Percentiles rank a stretch among this genome's conserved stretches.
Conservation (phyloP, 2,113 vertebrate species). For the Oreochromis niloticus region DNA sequence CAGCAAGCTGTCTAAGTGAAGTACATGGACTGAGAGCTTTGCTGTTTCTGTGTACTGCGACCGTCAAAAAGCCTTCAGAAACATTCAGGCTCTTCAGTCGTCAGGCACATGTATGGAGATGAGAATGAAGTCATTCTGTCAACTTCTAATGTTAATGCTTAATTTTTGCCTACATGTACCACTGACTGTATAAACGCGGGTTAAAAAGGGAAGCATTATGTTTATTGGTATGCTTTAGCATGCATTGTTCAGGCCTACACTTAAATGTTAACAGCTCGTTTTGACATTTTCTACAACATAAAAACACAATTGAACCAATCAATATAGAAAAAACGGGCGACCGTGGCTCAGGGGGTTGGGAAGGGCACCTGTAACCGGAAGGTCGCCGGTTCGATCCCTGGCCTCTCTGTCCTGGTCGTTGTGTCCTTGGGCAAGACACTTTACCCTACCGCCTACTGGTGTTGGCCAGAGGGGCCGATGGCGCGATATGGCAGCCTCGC, state of each 20-base stretch:
- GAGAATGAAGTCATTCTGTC: neutral
- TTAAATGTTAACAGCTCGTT: neutral
- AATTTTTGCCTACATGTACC: neutral
- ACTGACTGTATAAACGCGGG: neutral
- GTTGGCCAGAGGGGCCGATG: no score
- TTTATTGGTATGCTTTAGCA: neutral
- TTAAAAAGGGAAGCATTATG: neutral
- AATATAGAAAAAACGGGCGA: neutral
- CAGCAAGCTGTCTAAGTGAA: neutral
- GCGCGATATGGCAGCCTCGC: no score
- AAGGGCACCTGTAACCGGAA: no score
- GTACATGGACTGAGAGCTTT: neutral
- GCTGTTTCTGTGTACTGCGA: neutral
- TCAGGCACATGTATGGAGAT: neutral
- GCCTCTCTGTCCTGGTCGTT: no score
- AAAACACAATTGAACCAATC: neutral
- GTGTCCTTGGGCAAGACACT: no score
- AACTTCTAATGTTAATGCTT: neutral
- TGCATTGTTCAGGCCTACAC: neutral
- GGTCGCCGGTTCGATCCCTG: no score
- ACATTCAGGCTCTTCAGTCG: neutral
- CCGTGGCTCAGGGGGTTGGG: no score
- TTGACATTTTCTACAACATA: neutral
- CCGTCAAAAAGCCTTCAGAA: neutral
- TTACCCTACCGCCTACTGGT: no score